phyloP scores from a whole-genome alignment of 2,888 invertebrate genomes.

The Plebejus anna region DNA sequence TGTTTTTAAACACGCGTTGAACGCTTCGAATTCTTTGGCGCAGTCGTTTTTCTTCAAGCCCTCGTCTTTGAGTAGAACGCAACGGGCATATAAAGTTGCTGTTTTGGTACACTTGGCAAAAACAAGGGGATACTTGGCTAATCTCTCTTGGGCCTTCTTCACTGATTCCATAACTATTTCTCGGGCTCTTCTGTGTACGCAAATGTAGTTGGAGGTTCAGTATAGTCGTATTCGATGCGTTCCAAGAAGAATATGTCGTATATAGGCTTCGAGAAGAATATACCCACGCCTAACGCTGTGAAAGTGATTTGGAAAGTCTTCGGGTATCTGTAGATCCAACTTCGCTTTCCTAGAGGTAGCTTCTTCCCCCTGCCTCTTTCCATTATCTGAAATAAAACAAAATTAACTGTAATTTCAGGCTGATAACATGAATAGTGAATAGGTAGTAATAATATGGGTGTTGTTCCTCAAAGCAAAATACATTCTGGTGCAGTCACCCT shows the following conservation, averaged over 20 bases:
- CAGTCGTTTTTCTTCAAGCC: slow-evolving; percentile 87
- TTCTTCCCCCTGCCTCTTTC: slow-evolving; percentile 57
- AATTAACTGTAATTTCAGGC: no score
- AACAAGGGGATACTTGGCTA: slow-evolving; percentile 86
- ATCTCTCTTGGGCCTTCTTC: slow-evolving; percentile 85
- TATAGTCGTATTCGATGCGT: slow-evolving; percentile 47
- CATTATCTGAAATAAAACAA: slow-evolving; percentile 54
- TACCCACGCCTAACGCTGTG: slow-evolving; percentile 69
- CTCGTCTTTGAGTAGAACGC: slow-evolving; percentile 86
- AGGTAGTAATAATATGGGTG: no score
- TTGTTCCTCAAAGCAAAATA: no score
- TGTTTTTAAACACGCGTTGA: slow-evolving; percentile 85
- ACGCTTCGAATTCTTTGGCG: slow-evolving; percentile 86
- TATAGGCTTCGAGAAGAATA: slow-evolving; percentile 85
- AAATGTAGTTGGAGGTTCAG: slow-evolving; percentile 56
- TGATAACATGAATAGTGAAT: no score
- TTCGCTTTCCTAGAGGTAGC: slow-evolving; percentile 74
- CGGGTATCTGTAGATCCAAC: slow-evolving; percentile 82
- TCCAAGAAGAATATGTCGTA: slow-evolving; percentile 82
- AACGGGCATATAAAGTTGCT: slow-evolving; percentile 87
- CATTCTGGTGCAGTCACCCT: slow-evolving; percentile 57
- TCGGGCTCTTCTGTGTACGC: slow-evolving; percentile 31
- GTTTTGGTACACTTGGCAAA: slow-evolving; percentile 86
- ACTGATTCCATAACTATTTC: slow-evolving; percentile 86
- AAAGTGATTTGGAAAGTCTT: slow-evolving; percentile 77